phyloP scores from a whole-genome alignment of 92 coral and sea anemone species.

The Porites divaricata region DNA sequence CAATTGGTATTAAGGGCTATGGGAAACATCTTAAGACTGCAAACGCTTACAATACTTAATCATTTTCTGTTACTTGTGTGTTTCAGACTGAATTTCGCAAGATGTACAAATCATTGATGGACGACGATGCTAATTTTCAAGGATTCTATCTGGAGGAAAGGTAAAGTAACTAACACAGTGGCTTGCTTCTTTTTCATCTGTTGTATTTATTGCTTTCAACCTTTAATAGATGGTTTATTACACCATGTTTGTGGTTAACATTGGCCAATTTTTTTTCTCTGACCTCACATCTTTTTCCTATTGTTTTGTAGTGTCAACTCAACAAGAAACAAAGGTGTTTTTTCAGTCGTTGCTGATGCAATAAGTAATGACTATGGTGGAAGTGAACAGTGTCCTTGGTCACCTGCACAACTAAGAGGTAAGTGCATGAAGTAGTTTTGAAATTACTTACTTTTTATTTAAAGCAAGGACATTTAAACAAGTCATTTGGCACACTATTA shows the following conservation, averaged over 20 bases:
- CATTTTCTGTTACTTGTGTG: not conserved
- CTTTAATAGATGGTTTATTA: not conserved
- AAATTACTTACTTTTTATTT: too few relatives aligned
- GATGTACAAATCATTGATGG: slow-evolving; percentile 18
- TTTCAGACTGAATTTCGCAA: slow-evolving; percentile 37
- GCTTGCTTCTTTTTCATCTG: not conserved
- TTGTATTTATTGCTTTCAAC: not conserved
- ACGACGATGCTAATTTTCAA: slow-evolving; percentile 27
- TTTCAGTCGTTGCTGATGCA: not conserved
- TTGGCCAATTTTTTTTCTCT: not conserved
- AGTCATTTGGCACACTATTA: too few relatives aligned
- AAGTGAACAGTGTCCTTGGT: slow-evolving; percentile 32
- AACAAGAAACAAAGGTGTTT: slow-evolving; percentile 13
- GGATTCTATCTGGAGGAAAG: slow-evolving; percentile 38
- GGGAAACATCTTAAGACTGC: too few relatives aligned
- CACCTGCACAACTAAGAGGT: slow-evolving; percentile 39
- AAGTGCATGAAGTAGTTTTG: not conserved
- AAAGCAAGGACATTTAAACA: too few relatives aligned
- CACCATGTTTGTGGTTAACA: not conserved
- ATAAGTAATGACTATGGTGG: slow-evolving; percentile 24
- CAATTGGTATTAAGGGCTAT: too few relatives aligned
- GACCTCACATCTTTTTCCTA: not conserved
- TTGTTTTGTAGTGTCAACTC: slow-evolving; percentile 7
- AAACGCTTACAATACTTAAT: not conserved
- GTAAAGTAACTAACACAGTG: not conserved